These are phyloP conservation scores for Cnemophilus loriae DNA, from an alignment of 2,113 vertebrate genomes.

Conservation along the genomic window DNA sequence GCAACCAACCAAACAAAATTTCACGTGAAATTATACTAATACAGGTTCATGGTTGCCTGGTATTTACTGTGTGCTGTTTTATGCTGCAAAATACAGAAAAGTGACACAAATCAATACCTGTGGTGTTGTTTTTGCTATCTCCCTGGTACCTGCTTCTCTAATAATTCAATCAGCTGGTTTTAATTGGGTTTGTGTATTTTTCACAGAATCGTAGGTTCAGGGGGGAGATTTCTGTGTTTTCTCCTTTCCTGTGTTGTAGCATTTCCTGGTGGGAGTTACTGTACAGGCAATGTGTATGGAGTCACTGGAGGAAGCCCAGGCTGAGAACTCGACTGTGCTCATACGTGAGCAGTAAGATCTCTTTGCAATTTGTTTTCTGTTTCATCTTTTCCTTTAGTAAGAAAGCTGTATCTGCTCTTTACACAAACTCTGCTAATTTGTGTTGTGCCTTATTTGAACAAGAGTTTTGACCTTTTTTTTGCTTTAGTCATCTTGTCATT, in stretches of 20 bases:
- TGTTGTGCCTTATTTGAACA: background rate
- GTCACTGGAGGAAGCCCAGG: background rate
- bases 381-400: background rate
- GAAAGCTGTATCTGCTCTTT: background rate
- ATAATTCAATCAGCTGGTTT: background rate
- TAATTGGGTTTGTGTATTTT: background rate
- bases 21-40: background rate
- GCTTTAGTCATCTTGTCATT: background rate
- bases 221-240: background rate
- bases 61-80: background rate
- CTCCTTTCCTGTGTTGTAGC: background rate
- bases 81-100: background rate
- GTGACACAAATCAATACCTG: background rate
- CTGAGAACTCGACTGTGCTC: accelerated
- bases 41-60: background rate
- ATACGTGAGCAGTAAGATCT: accelerated
- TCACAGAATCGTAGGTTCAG: accelerated
- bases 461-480: background rate
- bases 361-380: background rate
- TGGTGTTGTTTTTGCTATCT: background rate
- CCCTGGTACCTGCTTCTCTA: background rate
- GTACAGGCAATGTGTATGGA: accelerated
- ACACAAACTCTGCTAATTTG: background rate
- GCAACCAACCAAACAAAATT: background rate
- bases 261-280: background rate